These are phyloP conservation scores for Penaeus chinensis DNA, from an alignment of 1,140 invertebrate genomes.

Conservation along the genomic window DNA sequence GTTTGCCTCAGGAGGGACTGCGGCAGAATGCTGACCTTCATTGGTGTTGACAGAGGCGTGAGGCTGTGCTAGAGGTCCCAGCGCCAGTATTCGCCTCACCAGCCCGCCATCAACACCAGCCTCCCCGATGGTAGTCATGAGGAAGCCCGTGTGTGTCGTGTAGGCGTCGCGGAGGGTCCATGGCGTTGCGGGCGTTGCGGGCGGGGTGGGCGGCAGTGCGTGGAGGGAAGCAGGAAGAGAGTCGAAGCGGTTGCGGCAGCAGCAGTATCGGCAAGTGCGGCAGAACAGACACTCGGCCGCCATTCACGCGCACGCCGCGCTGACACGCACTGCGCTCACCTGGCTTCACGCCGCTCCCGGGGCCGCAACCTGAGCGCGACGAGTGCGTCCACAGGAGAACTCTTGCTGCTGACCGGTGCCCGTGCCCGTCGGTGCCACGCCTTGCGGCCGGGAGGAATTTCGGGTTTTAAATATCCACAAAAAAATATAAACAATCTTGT, in stretches of 20 bases:
- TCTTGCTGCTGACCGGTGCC: too few species aligned
- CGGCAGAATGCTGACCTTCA: slow-evolving; percentile 47
- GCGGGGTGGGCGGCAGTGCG: slow-evolving; percentile 55
- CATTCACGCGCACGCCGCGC: slow-evolving; percentile 49
- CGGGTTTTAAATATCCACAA: too few species aligned
- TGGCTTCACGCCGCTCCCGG: slow-evolving; percentile 33
- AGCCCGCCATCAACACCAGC: slow-evolving; percentile 37
- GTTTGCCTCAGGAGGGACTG: slow-evolving; percentile 15
- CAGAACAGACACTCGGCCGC: slow-evolving; percentile 34
- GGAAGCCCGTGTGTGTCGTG: slow-evolving; percentile 33
- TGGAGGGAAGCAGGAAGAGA: slow-evolving; percentile 53
- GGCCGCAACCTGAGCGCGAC: neutral
- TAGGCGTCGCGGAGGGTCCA: slow-evolving; percentile 34
- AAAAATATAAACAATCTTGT: too few species aligned
- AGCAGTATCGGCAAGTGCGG: slow-evolving; percentile 42
- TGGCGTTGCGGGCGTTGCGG: slow-evolving; percentile 33
- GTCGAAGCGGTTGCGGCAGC: slow-evolving; percentile 3
- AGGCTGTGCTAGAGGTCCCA: slow-evolving; percentile 29
- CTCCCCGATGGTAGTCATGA: slow-evolving; percentile 11
- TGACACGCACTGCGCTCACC: slow-evolving; percentile 41
- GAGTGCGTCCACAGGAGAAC: too few species aligned
- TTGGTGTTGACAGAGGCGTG: slow-evolving; percentile 47
- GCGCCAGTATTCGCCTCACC: slow-evolving; percentile 41
- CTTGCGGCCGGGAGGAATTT: too few species aligned
- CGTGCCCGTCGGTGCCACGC: too few species aligned